A percentile compares a stretch with the other conserved stretches of the same genome.
Evolutionary conservation across 2,113 vertebrate genomes (phyloP).

Genomic region (Gopherus flavomarginatus): DNA sequence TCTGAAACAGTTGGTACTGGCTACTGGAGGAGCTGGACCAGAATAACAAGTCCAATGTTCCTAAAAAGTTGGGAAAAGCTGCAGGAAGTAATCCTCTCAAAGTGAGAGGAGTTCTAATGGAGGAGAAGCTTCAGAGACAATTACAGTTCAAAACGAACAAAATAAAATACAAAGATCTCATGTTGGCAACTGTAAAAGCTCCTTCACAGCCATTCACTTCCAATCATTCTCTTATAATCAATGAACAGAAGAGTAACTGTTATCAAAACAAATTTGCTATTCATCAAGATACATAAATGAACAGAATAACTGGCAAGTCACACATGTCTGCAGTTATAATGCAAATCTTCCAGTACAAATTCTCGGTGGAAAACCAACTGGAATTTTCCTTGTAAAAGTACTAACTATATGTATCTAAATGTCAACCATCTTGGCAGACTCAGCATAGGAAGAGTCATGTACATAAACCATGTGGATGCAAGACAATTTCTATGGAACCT

Average conservation of each 20-base stretch:
- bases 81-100: slow-evolving; percentile 22
- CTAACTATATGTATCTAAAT: neutral
- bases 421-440: neutral
- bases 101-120: neutral
- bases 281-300: neutral
- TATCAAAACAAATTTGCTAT: slow-evolving; percentile 21
- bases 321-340: neutral
- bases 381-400: neutral
- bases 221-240: neutral
- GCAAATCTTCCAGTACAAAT: neutral
- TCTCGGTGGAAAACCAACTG: neutral
- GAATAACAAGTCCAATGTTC: neutral
- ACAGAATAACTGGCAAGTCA: neutral
- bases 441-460: neutral
- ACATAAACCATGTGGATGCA: neutral
- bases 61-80: neutral
- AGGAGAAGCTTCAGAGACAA: slow-evolving; percentile 19
- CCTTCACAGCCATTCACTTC: neutral
- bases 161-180: neutral
- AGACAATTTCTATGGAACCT: neutral
- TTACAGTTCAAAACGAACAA: neutral
- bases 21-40: neutral
- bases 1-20: neutral
- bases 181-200: neutral
- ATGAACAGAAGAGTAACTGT: neutral